Conservation (phyloP, 2,797 vertebrate species). For the Galagoides demidoff region DNA sequence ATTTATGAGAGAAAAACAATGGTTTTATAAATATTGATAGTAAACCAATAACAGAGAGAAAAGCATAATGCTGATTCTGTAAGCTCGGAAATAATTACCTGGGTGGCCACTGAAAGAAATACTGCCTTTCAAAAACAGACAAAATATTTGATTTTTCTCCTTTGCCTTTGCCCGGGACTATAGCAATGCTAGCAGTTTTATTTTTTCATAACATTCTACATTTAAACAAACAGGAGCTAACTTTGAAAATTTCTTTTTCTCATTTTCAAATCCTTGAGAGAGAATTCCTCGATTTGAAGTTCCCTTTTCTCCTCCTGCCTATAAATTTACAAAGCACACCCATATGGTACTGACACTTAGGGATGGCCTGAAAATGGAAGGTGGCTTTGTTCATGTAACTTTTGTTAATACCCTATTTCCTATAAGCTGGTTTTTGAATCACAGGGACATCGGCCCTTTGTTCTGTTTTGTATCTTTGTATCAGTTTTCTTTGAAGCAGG, state of each 20-base stretch:
- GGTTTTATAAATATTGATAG: slow-evolving; percentile 62
- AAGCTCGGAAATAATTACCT: slow-evolving; percentile 19
- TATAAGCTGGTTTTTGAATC: neutral
- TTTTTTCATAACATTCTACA: neutral
- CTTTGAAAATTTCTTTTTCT: slow-evolving; percentile 15
- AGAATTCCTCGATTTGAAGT: neutral
- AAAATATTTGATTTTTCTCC: slow-evolving; percentile 45
- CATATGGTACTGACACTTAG: neutral
- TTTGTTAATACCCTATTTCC: neutral
- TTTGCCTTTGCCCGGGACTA: neutral
- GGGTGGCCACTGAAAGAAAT: neutral
- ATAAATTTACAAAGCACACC: neutral
- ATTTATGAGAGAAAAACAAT: slow-evolving; percentile 45
- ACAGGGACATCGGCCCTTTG: neutral
- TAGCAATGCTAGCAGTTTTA: neutral
- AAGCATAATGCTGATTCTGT: slow-evolving; percentile 4
- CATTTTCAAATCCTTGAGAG: neutral
- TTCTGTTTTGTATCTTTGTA: neutral
- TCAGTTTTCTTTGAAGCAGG: neutral
- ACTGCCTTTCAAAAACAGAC: slow-evolving; percentile 28
- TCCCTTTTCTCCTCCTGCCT: neutral
- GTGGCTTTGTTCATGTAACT: neutral
- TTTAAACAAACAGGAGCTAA: neutral
- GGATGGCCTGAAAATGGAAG: neutral
- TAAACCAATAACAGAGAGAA: slow-evolving; percentile 36